phyloP scores from a whole-genome alignment of 1,140 invertebrate species.

The Caenorhabditis tropicalis region DNA sequence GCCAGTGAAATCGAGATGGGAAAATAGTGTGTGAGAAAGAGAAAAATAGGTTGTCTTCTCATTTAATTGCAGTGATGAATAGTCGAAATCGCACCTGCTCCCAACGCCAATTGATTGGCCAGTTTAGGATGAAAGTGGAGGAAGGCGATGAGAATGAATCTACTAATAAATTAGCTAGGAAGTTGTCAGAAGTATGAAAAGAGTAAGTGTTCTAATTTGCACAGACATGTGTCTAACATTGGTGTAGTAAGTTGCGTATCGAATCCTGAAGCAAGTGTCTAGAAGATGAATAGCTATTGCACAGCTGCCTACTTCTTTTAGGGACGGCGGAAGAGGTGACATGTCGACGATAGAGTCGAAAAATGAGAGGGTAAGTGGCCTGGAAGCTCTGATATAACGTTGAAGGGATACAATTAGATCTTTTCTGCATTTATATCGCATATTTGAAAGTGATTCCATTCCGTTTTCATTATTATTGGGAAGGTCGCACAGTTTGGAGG shows the following conservation, averaged over 20 bases:
- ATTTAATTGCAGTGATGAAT: slow-evolving; percentile 42
- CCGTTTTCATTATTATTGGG: neutral
- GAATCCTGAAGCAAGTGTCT: slow-evolving; percentile 11
- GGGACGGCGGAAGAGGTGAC: neutral
- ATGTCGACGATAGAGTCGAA: neutral
- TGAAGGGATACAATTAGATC: neutral
- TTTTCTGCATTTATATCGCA: neutral
- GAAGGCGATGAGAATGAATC: neutral
- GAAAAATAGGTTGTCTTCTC: neutral
- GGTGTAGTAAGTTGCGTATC: neutral
- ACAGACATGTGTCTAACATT: slow-evolving; percentile 4
- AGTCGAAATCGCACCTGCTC: slow-evolving; percentile 13
- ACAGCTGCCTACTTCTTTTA: neutral
- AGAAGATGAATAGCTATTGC: slow-evolving; percentile 23
- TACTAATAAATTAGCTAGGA: slow-evolving; percentile 5
- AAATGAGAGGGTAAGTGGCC: neutral
- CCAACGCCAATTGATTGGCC: neutral
- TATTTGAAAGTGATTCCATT: neutral
- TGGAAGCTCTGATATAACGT: no score
- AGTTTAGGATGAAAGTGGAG: neutral
- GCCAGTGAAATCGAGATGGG: slow-evolving; percentile 34
- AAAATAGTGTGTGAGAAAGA: neutral
- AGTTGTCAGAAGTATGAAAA: neutral
- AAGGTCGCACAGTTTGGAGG: neutral
- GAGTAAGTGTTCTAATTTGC: slow-evolving; percentile 33